Percentiles rank a stretch among this genome's conserved stretches.
Evolutionary conservation across 2,888 invertebrate genomes (phyloP).

Genomic region (Lasiommata megera): DNA sequence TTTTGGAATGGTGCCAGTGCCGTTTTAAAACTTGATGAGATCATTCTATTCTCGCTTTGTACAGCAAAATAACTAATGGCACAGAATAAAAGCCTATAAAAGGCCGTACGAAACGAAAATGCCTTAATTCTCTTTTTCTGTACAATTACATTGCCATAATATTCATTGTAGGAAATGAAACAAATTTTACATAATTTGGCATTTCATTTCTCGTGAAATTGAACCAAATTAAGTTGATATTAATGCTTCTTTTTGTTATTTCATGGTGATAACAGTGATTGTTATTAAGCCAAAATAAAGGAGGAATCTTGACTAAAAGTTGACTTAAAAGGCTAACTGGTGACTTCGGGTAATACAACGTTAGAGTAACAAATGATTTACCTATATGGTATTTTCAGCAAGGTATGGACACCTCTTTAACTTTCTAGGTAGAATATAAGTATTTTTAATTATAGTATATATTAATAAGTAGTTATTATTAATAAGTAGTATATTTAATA

Average conservation of each 20-base stretch:
- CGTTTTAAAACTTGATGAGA: slow-evolving; percentile 5
- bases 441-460: too few relatives aligned
- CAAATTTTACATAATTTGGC: background rate
- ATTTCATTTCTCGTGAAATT: background rate
- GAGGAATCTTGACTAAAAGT: too few relatives aligned
- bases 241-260: background rate
- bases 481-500: too few relatives aligned
- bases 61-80: background rate
- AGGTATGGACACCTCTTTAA: too few relatives aligned
- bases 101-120: background rate
- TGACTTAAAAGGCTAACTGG: too few relatives aligned
- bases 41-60: background rate
- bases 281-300: too few relatives aligned
- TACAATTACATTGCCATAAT: background rate
- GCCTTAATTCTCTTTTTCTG: background rate
- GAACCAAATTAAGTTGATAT: background rate
- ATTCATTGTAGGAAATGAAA: background rate
- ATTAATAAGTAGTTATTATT: too few relatives aligned
- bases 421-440: too few relatives aligned
- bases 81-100: background rate
- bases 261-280: too few relatives aligned
- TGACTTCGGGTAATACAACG: too few relatives aligned
- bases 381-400: too few relatives aligned
- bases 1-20: background rate
- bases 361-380: too few relatives aligned